These are phyloP conservation scores for Carterocephalus palaemon DNA, from an alignment of 2,888 invertebrate genomes.

Conservation along the genomic window DNA sequence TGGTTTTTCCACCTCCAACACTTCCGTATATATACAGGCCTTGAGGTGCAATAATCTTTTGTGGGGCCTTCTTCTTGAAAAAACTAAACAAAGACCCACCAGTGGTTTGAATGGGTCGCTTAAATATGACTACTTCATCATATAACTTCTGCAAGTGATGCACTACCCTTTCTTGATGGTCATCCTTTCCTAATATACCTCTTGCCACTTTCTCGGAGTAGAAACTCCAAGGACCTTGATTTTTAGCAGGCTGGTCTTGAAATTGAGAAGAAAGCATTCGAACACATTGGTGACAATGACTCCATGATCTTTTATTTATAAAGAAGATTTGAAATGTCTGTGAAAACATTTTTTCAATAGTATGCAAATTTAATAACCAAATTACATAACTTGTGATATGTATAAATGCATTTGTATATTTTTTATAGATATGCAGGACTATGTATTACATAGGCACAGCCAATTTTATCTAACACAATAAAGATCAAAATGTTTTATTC, in stretches of 20 bases:
- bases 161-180: slow-evolving; percentile 85
- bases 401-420: too few species aligned
- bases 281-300: slow-evolving; percentile 52
- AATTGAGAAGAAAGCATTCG: slow-evolving; percentile 55
- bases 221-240: slow-evolving; percentile 70
- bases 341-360: slow-evolving; percentile 46
- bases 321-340: slow-evolving; percentile 47
- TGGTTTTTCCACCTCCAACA: slow-evolving; percentile 98
- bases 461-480: too few species aligned
- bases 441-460: too few species aligned
- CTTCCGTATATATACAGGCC: slow-evolving; percentile 94
- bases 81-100: slow-evolving; percentile 53
- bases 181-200: slow-evolving; percentile 82
- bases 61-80: slow-evolving; percentile 57
- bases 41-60: slow-evolving; percentile 79
- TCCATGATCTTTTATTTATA: slow-evolving; percentile 50
- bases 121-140: slow-evolving; percentile 79
- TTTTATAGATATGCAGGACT: too few species aligned
- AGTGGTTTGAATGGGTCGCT: slow-evolving; percentile 48
- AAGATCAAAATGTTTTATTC: too few species aligned
- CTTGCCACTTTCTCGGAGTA: slow-evolving; percentile 79
- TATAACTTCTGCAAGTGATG: slow-evolving; percentile 84
- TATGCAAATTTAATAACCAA: slow-evolving; percentile 30
- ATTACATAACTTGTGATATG: slow-evolving; percentile 14
- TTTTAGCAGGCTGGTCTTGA: slow-evolving; percentile 37